These are phyloP conservation scores for Upupa epops DNA, from an alignment of 2,113 vertebrate genomes.

Conservation along the genomic window DNA sequence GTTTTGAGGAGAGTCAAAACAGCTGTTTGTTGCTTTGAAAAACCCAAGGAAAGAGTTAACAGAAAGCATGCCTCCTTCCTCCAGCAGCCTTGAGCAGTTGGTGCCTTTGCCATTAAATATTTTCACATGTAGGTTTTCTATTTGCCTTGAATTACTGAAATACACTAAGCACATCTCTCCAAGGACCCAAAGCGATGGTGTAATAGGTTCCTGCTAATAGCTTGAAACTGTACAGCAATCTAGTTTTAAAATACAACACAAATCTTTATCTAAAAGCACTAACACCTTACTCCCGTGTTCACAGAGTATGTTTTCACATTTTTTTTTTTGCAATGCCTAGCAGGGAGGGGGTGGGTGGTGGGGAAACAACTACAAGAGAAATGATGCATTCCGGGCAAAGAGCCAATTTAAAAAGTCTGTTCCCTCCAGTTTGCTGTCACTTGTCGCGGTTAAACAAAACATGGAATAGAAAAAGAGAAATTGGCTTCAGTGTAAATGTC, in stretches of 20 bases:
- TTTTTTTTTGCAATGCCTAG: constrained; percentile 67
- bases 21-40: not conserved
- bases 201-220: constrained; percentile 82
- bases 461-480: constrained; percentile 81
- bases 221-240: constrained; percentile 80
- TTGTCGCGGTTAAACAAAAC: constrained; percentile 84
- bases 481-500: constrained; percentile 85
- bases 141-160: constrained; percentile 84
- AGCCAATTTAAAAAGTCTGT: constrained; percentile 85
- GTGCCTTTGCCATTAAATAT: constrained; percentile 78
- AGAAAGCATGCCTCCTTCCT: constrained; percentile 17
- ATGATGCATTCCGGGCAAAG: constrained; percentile 80
- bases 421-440: constrained; percentile 84
- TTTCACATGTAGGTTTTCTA: constrained; percentile 78
- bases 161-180: constrained; percentile 79
- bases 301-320: constrained; percentile 75
- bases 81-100: constrained; percentile 56
- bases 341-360: constrained; percentile 18
- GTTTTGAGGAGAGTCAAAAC: not conserved
- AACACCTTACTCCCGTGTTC: constrained; percentile 77
- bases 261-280: constrained; percentile 82
- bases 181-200: constrained; percentile 66
- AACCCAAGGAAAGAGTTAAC: constrained; percentile 60
- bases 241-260: constrained; percentile 84
- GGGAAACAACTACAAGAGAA: constrained; percentile 75